phyloP scores from a whole-genome alignment of 2,888 invertebrate species.

The Acanthopleura granulata region DNA sequence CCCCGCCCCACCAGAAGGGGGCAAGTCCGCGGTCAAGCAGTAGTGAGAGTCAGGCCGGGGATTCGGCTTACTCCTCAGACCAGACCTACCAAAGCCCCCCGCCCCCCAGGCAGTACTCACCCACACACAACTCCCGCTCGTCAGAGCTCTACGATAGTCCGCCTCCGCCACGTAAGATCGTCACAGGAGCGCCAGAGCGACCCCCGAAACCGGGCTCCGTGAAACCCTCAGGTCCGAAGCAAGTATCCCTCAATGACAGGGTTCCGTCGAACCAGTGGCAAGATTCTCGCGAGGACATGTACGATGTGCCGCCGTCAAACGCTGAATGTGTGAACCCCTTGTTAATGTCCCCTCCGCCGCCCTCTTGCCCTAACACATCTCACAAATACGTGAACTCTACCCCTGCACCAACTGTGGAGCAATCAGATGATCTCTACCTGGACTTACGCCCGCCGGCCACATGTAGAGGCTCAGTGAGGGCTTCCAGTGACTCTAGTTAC shows the following conservation, averaged over 20 bases:
- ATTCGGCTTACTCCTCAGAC: slow-evolving; percentile 41
- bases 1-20: slow-evolving; percentile 44
- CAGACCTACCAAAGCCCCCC: slow-evolving; percentile 18
- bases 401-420: slow-evolving; percentile 30
- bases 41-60: slow-evolving; percentile 45
- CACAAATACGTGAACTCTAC: slow-evolving; percentile 51
- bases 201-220: slow-evolving; percentile 44
- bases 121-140: not conserved
- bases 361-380: not conserved
- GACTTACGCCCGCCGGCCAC: slow-evolving; percentile 29
- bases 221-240: not conserved
- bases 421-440: slow-evolving; percentile 39
- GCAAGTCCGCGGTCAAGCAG: slow-evolving; percentile 47
- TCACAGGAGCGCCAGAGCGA: slow-evolving; percentile 45
- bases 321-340: not conserved
- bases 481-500: not conserved
- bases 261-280: not conserved
- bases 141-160: slow-evolving; percentile 13
- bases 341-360: slow-evolving; percentile 1
- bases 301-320: slow-evolving; percentile 25
- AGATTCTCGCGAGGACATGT: slow-evolving; percentile 15
- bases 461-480: not conserved
- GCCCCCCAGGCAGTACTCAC: slow-evolving; percentile 5
- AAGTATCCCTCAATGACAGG: not conserved
- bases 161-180: slow-evolving; percentile 13